Percentiles rank a stretch among this genome's conserved stretches.
Conservation (phyloP, 2,888 invertebrate genomes). For the Cerceris rybyensis region DNA sequence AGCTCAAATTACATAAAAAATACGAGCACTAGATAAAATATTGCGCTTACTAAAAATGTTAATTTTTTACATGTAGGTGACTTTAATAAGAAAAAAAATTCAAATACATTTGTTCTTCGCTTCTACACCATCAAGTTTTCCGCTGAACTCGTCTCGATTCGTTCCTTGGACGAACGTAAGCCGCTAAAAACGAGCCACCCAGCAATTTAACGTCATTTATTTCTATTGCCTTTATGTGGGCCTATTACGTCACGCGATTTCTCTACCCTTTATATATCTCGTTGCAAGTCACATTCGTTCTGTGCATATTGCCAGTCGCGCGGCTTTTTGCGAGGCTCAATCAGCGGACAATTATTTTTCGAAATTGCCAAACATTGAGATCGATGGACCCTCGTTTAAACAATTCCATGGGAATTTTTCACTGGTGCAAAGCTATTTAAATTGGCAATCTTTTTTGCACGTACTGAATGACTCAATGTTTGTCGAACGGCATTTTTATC, state of each 20-base stretch:
- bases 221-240: conserved; percentile 77
- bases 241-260: conserved; percentile 72
- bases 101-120: too few relatives aligned
- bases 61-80: too few relatives aligned
- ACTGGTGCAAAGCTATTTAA: not conserved
- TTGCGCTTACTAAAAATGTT: too few relatives aligned
- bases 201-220: conserved; percentile 78
- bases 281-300: conserved; percentile 12
- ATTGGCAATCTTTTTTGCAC: not conserved
- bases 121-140: conserved; percentile 5
- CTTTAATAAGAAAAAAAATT: too few relatives aligned
- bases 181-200: conserved; percentile 61
- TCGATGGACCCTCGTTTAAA: conserved; percentile 22
- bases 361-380: conserved; percentile 45
- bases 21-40: too few relatives aligned
- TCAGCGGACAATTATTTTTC: conserved; percentile 20
- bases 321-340: conserved; percentile 31
- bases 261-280: conserved; percentile 44
- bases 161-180: conserved; percentile 22
- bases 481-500: too few relatives aligned
- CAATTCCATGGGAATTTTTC: not conserved
- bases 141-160: conserved; percentile 29
- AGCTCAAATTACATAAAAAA: too few relatives aligned
- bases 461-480: not conserved
- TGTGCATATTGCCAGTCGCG: conserved; percentile 8